phyloP scores from a whole-genome alignment of 2,113 vertebrate genomes.

The Prionailurus bengalensis region DNA sequence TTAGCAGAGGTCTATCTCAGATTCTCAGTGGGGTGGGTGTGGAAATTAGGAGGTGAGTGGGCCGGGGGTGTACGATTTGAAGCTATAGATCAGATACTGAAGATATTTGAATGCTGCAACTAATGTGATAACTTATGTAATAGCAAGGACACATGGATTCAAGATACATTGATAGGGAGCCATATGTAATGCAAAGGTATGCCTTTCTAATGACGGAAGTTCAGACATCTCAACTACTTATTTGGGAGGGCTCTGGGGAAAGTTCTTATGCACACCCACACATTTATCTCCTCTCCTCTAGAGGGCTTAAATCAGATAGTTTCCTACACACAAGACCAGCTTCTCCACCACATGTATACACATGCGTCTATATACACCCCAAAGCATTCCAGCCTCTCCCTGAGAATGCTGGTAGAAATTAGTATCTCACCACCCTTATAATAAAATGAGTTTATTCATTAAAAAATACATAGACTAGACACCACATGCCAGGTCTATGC shows the following conservation, averaged over 20 bases:
- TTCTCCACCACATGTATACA: neutral
- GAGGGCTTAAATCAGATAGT: neutral
- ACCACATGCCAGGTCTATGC: neutral
- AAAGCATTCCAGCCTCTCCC: neutral
- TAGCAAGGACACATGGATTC: neutral
- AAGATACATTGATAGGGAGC: neutral
- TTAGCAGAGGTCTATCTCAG: neutral
- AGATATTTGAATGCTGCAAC: neutral
- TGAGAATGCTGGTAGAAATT: neutral
- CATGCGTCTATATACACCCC: neutral
- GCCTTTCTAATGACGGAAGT: neutral
- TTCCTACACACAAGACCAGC: neutral
- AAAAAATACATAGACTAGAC: neutral
- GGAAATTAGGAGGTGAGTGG: neutral
- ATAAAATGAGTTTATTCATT: slow-evolving; percentile 6
- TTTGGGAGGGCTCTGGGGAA: neutral
- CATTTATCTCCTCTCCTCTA: neutral
- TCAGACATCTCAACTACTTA: neutral
- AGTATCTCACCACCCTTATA: neutral
- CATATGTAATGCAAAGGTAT: neutral
- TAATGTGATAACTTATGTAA: neutral
- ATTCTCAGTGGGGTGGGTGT: neutral
- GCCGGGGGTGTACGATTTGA: neutral
- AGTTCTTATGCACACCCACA: fast-evolving
- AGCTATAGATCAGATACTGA: neutral